Percentiles rank a stretch among this genome's conserved stretches.
phyloP scores from a whole-genome alignment of 2,113 vertebrate species.

The Pyrgilauda ruficollis region DNA sequence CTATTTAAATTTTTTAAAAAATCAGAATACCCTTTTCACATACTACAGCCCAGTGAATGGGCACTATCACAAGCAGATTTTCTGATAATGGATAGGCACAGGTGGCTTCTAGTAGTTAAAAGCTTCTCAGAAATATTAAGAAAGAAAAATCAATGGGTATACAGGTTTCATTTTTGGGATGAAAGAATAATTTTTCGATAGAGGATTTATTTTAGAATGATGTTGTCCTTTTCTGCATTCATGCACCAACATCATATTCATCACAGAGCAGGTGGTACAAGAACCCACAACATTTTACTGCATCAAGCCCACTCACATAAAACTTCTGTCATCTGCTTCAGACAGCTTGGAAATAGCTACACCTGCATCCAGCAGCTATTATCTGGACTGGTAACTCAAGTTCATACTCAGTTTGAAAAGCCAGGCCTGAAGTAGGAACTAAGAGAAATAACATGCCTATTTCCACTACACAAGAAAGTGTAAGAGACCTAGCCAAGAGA shows the following conservation, averaged over 20 bases:
- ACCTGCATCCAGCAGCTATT: not conserved
- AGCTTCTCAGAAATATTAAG: not conserved
- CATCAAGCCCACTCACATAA: not conserved
- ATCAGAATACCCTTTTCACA: not conserved
- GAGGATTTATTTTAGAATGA: not conserved
- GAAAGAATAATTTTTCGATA: not conserved
- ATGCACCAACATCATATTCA: not conserved
- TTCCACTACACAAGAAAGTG: not conserved
- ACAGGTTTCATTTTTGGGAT: not conserved
- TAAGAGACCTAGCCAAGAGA: not conserved
- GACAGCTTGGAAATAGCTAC: not conserved
- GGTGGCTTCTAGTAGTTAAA: not conserved
- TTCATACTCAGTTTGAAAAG: not conserved
- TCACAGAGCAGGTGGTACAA: not conserved
- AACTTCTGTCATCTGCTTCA: not conserved
- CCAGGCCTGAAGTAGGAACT: not conserved
- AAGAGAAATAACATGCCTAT: not conserved
- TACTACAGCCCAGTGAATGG: conserved; percentile 10
- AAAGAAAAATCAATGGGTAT: not conserved
- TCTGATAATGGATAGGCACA: not conserved
- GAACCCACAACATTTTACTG: not conserved
- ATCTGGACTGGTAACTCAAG: not conserved
- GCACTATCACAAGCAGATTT: conserved; percentile 8
- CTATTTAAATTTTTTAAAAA: not conserved
- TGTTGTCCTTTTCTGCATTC: not conserved